Evolutionary conservation across 2,797 vertebrate species (phyloP), one percentile per base, ranked within the genome.

Genomic region (Bradypus variegatus): DNA sequence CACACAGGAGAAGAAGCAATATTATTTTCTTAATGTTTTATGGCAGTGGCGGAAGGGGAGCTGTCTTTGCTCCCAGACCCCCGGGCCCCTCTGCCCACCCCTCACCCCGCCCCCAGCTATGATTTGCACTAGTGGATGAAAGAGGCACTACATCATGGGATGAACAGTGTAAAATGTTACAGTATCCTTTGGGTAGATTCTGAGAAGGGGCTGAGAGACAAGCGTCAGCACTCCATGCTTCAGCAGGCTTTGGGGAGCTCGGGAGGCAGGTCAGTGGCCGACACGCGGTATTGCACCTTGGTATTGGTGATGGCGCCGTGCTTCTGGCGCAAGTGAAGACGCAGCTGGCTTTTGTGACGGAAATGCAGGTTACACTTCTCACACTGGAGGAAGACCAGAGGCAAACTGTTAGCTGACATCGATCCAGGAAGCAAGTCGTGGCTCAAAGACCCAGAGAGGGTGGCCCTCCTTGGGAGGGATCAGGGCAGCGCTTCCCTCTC

Each of bases 281-380:
- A 98, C 97, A 99, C 98, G 0, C 99, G 98, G 96, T 99, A 99
- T 92, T 99, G 99, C 96, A 99, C 98, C 98, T 99, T 99, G 95
- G 99, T 99, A 98, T 99, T 99, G 92, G 99, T 99, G 98, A 99
- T 99, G 96, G 99, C 99, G 6, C 99, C 99, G 5, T 99, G 99
- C 97, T 99, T 99, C 98, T 99, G 99, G 95, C 99, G 98, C 14
- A 99, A 97, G 94, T 99, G 99, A 94, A 99, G 97, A 95, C 99
- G 98, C 41, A 99, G 98, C 96, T 99, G 99, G 96, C 99, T 99
- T 97, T 99, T 99, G 98, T 99, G 99, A 96, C 99, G 99, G 97
- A 99, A 99, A 97, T 99, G 99, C 97, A 99, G 97, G 97, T 99
- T 99, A 98, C 99, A 99, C 98, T 99, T 99, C 98, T 99, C 99